Percentiles rank a stretch among this genome's conserved stretches.
Conservation (phyloP, 2,888 invertebrate genomes). For the Drosophila formosana region DNA sequence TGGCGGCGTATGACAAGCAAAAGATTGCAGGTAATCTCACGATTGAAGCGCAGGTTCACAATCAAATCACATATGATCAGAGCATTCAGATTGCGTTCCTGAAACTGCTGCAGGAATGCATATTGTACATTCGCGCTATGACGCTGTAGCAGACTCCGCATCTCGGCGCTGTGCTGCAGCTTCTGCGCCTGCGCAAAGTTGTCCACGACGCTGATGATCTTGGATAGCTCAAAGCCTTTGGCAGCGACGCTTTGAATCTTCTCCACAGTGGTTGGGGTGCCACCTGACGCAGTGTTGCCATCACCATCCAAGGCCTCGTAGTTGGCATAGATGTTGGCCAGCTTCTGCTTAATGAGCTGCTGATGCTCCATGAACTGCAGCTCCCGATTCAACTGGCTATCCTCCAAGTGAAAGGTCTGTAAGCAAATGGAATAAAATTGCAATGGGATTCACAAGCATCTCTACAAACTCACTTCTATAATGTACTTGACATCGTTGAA, state of each 20-base stretch:
- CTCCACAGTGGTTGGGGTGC: slow-evolving; percentile 78
- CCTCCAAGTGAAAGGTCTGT: slow-evolving; percentile 89
- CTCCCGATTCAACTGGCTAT: slow-evolving; percentile 88
- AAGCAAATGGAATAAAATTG: background rate
- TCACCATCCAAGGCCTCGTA: slow-evolving; percentile 75
- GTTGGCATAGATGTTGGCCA: slow-evolving; percentile 80
- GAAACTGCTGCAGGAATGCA: slow-evolving; percentile 79
- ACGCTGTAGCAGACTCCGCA: slow-evolving; percentile 75
- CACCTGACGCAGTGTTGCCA: slow-evolving; percentile 12
- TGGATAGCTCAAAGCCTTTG: slow-evolving; percentile 87
- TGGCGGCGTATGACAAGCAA: slow-evolving; percentile 81
- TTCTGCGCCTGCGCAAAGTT: slow-evolving; percentile 86
- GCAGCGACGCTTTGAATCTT: slow-evolving; percentile 87
- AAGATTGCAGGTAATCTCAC: slow-evolving; percentile 82
- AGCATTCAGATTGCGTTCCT: slow-evolving; percentile 77
- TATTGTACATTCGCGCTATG: slow-evolving; percentile 76
- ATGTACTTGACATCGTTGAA: slow-evolving; percentile 91
- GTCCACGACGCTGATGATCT: slow-evolving; percentile 88
- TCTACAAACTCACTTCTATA: slow-evolving; percentile 88
- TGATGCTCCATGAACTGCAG: slow-evolving; percentile 90
- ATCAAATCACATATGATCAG: slow-evolving; percentile 83
- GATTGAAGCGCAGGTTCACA: slow-evolving; percentile 81
- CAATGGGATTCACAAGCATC: background rate
- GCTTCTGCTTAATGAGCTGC: slow-evolving; percentile 82
- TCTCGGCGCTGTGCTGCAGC: slow-evolving; percentile 69